These are phyloP conservation scores for Urocolius indicus DNA, from an alignment of 2,113 vertebrate genomes.

Conservation along the genomic window DNA sequence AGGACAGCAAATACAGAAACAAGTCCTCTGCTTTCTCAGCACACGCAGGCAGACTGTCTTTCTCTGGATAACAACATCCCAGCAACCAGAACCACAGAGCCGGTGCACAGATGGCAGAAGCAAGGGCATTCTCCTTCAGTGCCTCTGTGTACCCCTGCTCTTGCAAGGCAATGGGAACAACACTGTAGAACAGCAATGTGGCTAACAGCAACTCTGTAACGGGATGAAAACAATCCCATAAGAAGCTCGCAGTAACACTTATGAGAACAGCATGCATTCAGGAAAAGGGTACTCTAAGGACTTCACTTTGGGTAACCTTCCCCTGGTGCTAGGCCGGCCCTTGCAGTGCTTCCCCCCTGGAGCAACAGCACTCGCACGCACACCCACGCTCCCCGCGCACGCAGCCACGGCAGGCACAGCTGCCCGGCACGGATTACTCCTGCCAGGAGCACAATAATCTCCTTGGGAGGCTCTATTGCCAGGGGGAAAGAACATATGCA, in stretches of 20 bases:
- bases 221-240: neutral
- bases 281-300: neutral
- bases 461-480: neutral
- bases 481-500: neutral
- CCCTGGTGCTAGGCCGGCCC: fast-evolving
- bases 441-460: constrained; percentile 49
- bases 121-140: neutral
- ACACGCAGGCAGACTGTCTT: neutral
- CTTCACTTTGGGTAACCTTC: neutral
- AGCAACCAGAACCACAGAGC: neutral
- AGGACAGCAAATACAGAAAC: neutral
- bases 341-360: neutral
- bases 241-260: neutral
- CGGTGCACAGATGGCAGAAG: neutral
- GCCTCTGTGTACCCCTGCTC: fast-evolving
- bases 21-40: neutral
- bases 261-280: fast-evolving
- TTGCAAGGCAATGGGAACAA: neutral
- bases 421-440: neutral
- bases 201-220: neutral
- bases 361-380: neutral
- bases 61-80: neutral
- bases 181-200: fast-evolving
- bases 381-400: fast-evolving
- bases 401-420: neutral